Evolutionary conservation across 2,797 vertebrate genomes (phyloP), one percentile per base, ranked within the genome.

Genomic region (Florisuga fusca): DNA sequence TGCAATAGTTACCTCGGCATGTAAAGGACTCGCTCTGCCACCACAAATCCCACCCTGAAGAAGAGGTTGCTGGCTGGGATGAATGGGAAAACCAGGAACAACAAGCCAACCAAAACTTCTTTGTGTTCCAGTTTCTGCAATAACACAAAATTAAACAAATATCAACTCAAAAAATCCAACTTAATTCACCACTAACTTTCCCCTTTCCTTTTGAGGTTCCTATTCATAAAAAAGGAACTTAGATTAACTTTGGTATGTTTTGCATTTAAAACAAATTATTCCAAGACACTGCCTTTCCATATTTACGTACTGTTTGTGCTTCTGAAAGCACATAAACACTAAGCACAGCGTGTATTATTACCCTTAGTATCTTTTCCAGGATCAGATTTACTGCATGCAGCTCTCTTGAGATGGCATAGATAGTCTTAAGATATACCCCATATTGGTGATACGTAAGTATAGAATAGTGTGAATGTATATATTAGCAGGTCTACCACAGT

Each of bases 21-120:
- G 98, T 99, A 99, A 95, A 99, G 99, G 91, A 99, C 98, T 95
- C 99, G 98, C 96, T 99, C 99, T 4, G 99, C 99, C 97, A 99
- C 99, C 78, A 99, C 99, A 96, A 99, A 99, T 89, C 99, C 99
- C 97, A 99, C 99, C 89, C 98, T 98, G 98, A 99, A 99, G 98
- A 99, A 99, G 82, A 99, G 98, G 97, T 99, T 99, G 97, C 98
- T 99, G 97, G 99, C 99, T 64, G 99, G 99, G 93, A 99, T 98
- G 98, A 99, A 99, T 85, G 99, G 99, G 96, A 99, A 99, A 90
- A 99, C 97, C 96, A 99, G 98, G 97, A 99, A 99, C 96, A 99
- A 95, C 82, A 99, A 80, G 72, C 99, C 99, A 90, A 99, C 98
- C 95, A 99, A 94, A 83, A 99, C 98, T 96, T 99, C 99, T 96